Evolutionary conservation across 2,888 invertebrate genomes (phyloP).

Genomic region (Hofmannophila pseudospretella): DNA sequence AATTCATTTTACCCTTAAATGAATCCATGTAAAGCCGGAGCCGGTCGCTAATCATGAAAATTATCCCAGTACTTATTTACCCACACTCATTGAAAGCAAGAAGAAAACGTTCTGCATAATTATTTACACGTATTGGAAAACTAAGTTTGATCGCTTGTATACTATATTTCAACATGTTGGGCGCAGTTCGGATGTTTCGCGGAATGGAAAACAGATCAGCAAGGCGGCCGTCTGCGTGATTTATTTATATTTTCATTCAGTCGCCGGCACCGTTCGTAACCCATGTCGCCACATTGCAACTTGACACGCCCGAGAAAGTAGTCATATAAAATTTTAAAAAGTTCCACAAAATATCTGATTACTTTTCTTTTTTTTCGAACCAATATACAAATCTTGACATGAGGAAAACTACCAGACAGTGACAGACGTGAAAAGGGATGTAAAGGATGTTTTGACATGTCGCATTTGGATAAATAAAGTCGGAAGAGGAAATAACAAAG

Average conservation of each 20-base stretch:
- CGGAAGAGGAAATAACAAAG: constrained; percentile 4
- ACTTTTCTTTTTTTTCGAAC: constrained; percentile 4
- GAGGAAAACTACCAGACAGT: neutral
- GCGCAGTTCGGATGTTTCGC: constrained; percentile 29
- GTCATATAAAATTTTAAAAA: neutral
- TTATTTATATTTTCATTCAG: constrained; percentile 62
- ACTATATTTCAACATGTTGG: no score
- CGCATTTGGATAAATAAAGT: neutral
- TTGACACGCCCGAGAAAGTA: constrained; percentile 15
- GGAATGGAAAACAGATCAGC: constrained; percentile 50
- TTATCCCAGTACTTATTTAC: no score
- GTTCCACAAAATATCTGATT: constrained; percentile 1
- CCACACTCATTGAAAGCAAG: no score
- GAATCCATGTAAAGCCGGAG: no score
- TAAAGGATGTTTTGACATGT: neutral
- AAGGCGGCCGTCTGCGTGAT: constrained; percentile 43
- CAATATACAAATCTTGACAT: constrained; percentile 5
- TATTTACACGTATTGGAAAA: no score
- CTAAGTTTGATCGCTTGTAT: no score
- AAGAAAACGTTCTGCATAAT: no score
- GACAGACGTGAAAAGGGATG: neutral
- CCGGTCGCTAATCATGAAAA: no score
- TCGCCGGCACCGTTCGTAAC: constrained; percentile 24
- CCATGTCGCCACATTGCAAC: constrained; percentile 21
- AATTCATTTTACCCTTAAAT: no score